Conservation (phyloP, 2,888 invertebrate genomes). For the Acrobasis consociella region DNA sequence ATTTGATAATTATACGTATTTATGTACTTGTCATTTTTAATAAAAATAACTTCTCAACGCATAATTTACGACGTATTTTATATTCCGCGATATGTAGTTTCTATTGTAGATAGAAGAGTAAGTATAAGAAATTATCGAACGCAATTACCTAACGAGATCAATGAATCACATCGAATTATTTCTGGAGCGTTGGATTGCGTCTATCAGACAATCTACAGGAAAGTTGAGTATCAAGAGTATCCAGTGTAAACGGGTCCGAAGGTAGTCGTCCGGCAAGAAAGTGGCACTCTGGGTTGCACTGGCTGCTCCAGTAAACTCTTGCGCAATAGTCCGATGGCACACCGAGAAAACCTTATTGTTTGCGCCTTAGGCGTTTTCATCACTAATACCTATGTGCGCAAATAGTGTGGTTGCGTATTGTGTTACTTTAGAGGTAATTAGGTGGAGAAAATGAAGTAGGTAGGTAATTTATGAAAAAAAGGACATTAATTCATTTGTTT, state of each 20-base stretch:
- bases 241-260: constrained; percentile 52
- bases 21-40: too few species aligned
- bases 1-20: too few species aligned
- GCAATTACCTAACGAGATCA: constrained; percentile 8
- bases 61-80: too few species aligned
- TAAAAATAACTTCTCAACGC: too few species aligned
- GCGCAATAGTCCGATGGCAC: constrained; percentile 50
- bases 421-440: too few species aligned
- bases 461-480: too few species aligned
- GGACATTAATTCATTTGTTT: too few species aligned
- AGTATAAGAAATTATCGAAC: constrained; percentile 2
- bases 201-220: constrained; percentile 5
- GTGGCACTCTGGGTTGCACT: constrained; percentile 71
- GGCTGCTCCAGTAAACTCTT: constrained; percentile 76
- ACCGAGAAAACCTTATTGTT: constrained; percentile 36
- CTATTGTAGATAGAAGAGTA: not conserved
- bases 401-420: not conserved
- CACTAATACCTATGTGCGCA: constrained; percentile 1
- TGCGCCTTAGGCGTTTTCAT: constrained; percentile 5
- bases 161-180: constrained; percentile 1
- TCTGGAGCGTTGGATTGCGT: constrained; percentile 15
- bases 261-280: constrained; percentile 63
- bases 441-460: too few species aligned
- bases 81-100: not conserved
- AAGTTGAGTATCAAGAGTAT: constrained; percentile 28